phyloP scores from a whole-genome alignment of 2,113 vertebrate genomes.

The Dipodomys merriami region DNA sequence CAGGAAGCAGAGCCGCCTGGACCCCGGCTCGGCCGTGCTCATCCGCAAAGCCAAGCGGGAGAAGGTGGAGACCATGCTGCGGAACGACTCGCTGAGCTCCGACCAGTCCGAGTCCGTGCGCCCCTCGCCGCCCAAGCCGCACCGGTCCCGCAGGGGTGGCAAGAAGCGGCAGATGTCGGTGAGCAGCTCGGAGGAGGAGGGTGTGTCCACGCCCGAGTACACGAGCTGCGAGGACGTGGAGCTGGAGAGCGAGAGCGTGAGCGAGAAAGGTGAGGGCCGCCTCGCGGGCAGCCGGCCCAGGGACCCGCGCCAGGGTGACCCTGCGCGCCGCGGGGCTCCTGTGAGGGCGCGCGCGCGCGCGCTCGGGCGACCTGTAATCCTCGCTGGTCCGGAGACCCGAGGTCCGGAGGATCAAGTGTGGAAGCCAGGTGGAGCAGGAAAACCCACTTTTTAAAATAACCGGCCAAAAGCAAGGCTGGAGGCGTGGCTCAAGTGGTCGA shows the following conservation, averaged over 20 bases:
- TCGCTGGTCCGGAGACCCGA: too few relatives aligned
- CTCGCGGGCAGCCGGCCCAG: too few relatives aligned
- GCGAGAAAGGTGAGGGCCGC: slow-evolving; percentile 95
- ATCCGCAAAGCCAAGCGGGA: slow-evolving; percentile 92
- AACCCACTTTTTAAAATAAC: too few relatives aligned
- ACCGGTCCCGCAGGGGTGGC: slow-evolving; percentile 93
- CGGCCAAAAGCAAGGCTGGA: too few relatives aligned
- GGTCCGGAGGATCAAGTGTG: too few relatives aligned
- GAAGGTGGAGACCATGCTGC: slow-evolving; percentile 94
- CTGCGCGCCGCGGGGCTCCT: background rate
- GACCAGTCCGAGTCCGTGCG: slow-evolving; percentile 97
- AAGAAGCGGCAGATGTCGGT: slow-evolving; percentile 99
- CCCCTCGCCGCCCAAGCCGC: slow-evolving; percentile 95
- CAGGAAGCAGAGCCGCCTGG: slow-evolving; percentile 91
- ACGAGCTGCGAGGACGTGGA: slow-evolving; percentile 99
- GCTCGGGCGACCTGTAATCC: too few relatives aligned
- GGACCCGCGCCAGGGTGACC: background rate
- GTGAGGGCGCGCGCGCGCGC: background rate
- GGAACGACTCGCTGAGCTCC: slow-evolving; percentile 98
- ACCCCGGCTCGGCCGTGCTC: slow-evolving; percentile 89
- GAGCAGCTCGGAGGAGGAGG: slow-evolving; percentile 99
- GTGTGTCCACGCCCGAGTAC: slow-evolving; percentile 98
- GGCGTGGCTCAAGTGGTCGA: too few relatives aligned
- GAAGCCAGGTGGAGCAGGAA: too few relatives aligned
- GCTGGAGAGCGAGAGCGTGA: slow-evolving; percentile 97